Evolutionary conservation across 2,113 vertebrate genomes (phyloP), one percentile per base, ranked within the genome.

Genomic region (Brachypteracias leptosomus): DNA sequence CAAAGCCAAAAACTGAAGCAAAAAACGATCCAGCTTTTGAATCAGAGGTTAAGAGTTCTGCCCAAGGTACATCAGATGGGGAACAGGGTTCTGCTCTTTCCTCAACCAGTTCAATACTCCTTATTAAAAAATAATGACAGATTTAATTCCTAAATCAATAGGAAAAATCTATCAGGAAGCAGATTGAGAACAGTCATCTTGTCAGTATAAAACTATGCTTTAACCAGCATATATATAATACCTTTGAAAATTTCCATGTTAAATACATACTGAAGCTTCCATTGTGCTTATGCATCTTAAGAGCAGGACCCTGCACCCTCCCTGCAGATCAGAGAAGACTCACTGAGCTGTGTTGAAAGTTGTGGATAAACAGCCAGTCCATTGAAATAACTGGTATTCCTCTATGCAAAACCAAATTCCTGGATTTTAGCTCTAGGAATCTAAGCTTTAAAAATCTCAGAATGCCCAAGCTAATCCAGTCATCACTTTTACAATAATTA

Each of bases 391-490:
- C 57, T 54, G n/a, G 25, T 74, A 16, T 14, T 78, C 49, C 52
- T 44, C 88, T 71, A 3, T 8, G 65, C 66, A 78, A 81, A 90
- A 44, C 73, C 2, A 1, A 49, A 78, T 51, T 73, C 63, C 35
- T 44, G 16, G 66, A 79, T 47, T 84, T 83, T 24, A 94, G 83
- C 89, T 93, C 59, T 42, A 78, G 54, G 85, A 93, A 85, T 26
- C 38, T 35, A 74, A 80, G 88, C 85, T 94, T 85, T 62, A 73
- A 83, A 88, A 91, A 72, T 29, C 90, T 86, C 88, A 72, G 52
- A 78, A 80, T 42, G 52, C 76, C 76, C 51, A 40, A 85, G 80
- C 62, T 90, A 96, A 95, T 89, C 95, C 96, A 94, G 76, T 70
- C 85, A 75, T 75, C 38, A 5, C 68, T 89, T 93, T 18, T 55